These are phyloP conservation scores for Horisme vitalbata DNA, from an alignment of 2,888 invertebrate species.

Conservation along the genomic window DNA sequence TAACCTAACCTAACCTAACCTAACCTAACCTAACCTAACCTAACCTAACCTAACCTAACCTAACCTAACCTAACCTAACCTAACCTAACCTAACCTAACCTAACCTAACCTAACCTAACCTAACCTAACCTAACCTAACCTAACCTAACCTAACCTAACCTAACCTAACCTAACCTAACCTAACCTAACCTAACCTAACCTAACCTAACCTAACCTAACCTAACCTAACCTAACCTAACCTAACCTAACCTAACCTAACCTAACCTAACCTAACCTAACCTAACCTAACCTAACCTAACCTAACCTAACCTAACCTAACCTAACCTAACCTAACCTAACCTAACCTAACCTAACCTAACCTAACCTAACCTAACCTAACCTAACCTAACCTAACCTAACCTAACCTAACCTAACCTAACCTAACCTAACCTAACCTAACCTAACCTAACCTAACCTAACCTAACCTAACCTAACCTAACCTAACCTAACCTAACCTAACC, in stretches of 20 bases:
- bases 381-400: neutral
- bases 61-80: neutral
- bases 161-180: neutral
- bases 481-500: neutral
- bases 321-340: neutral
- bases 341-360: neutral
- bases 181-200: neutral
- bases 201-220: neutral
- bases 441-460: neutral
- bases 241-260: neutral
- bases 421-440: neutral
- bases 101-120: neutral
- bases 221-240: neutral
- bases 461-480: neutral
- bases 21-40: neutral
- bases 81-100: neutral
- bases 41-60: neutral
- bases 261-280: neutral
- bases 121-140: neutral
- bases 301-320: neutral
- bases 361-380: neutral
- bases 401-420: neutral
- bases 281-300: neutral
- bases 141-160: neutral
- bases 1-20: neutral